Conservation (phyloP, 2,113 vertebrate genomes). For the Epinephelus lanceolatus region DNA sequence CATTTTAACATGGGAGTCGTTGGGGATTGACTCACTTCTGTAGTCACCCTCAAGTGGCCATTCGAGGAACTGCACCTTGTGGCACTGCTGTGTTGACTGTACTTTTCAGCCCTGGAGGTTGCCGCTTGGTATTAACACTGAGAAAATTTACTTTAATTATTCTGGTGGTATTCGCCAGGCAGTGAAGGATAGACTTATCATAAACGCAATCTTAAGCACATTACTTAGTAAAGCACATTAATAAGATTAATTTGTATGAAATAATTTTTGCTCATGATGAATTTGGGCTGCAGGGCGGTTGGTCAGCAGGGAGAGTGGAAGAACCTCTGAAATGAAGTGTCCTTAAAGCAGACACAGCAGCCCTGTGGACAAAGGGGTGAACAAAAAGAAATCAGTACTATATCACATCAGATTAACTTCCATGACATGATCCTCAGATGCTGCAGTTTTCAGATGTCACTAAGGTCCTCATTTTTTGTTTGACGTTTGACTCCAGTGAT, state of each 20-base stretch:
- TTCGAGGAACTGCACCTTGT: too few relatives aligned
- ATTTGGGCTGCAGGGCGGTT: neutral
- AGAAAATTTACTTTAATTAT: neutral
- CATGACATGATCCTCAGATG: conserved; percentile 5
- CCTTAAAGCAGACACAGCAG: neutral
- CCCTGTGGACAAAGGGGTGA: neutral
- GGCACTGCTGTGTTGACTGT: too few relatives aligned
- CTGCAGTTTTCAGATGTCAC: conserved; percentile 22
- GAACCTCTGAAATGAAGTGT: neutral
- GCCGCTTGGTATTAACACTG: neutral
- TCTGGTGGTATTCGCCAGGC: neutral
- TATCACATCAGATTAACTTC: conserved; percentile 15
- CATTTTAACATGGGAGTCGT: too few relatives aligned
- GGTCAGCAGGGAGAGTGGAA: neutral
- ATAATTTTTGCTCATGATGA: neutral
- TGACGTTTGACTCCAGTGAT: neutral
- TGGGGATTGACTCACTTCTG: too few relatives aligned
- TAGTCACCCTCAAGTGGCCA: too few relatives aligned
- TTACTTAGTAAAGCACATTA: neutral
- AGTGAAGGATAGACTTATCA: neutral
- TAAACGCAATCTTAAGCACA: neutral
- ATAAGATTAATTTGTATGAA: neutral
- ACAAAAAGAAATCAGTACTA: conserved; percentile 18
- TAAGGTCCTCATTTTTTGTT: neutral
- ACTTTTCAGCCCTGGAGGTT: too few relatives aligned